Conservation (phyloP, 2,797 vertebrate species). For the Gymnoscopelus microlampas region DNA sequence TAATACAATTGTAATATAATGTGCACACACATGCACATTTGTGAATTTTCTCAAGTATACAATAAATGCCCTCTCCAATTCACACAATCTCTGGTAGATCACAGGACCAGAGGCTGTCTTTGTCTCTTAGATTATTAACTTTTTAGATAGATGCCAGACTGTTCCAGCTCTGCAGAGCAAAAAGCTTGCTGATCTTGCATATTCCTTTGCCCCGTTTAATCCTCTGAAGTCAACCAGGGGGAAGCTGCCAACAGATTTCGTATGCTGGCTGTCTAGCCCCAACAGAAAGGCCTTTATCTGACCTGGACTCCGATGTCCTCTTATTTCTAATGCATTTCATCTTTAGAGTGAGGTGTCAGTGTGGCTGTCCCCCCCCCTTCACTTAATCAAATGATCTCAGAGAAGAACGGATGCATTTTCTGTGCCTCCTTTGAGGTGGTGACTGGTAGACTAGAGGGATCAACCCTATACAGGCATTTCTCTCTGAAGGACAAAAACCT, state of each 20-base stretch:
- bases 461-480: conserved; percentile 59
- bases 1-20: conserved; percentile 20
- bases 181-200: conserved; percentile 70
- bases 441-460: conserved; percentile 54
- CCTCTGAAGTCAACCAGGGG: conserved; percentile 67
- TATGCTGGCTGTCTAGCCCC: conserved; percentile 51
- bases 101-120: conserved; percentile 47
- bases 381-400: conserved; percentile 48
- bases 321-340: conserved; percentile 67
- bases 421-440: conserved; percentile 65
- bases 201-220: conserved; percentile 68
- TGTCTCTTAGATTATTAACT: conserved; percentile 62
- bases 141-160: conserved; percentile 28
- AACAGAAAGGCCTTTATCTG: conserved; percentile 72
- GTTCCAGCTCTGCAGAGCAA: conserved; percentile 45
- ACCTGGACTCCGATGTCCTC: conserved; percentile 67
- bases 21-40: conserved; percentile 1
- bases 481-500: conserved; percentile 65
- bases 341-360: conserved; percentile 67
- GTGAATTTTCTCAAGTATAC: conserved; percentile 18
- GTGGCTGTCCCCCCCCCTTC: neutral
- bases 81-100: conserved; percentile 38
- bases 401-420: conserved; percentile 61
- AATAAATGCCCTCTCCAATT: conserved; percentile 25
- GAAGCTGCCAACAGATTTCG: conserved; percentile 69